These are phyloP conservation scores for Silurus lanzhouensis DNA, from an alignment of 2,797 vertebrate genomes.

Conservation along the genomic window DNA sequence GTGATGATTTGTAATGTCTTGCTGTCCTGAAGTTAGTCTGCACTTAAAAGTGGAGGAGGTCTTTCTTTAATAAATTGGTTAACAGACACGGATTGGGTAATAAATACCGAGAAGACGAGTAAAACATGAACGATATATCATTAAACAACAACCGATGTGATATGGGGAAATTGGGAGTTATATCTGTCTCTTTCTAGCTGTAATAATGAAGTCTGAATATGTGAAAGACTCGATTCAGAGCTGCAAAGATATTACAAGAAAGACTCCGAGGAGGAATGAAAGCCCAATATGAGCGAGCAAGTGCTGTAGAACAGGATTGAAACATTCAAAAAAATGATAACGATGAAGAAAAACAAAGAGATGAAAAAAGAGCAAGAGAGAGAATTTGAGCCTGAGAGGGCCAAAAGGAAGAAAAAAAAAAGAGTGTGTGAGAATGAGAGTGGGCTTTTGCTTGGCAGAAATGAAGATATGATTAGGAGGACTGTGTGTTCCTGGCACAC, in stretches of 20 bases:
- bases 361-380: not conserved
- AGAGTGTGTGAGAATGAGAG: slow-evolving; percentile 50
- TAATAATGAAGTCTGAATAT: not conserved
- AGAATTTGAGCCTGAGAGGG: slow-evolving; percentile 25
- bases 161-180: not conserved
- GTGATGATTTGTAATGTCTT: not conserved
- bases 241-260: not conserved
- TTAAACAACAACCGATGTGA: not conserved
- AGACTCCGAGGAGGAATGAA: not conserved
- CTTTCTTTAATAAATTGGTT: not conserved
- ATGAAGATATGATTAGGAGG: slow-evolving; percentile 58
- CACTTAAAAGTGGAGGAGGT: not conserved
- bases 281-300: too few species aligned
- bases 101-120: not conserved
- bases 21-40: not conserved
- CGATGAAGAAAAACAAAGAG: not conserved
- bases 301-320: too few species aligned
- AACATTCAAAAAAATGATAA: too few species aligned
- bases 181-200: not conserved
- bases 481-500: slow-evolving; percentile 69
- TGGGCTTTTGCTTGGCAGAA: slow-evolving; percentile 35
- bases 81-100: not conserved
- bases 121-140: not conserved
- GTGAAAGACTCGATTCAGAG: not conserved
- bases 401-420: slow-evolving; percentile 28